Base-by-base conservation (phyloP, 2,888 invertebrate genomes). In the Neoaliturus tenellus region DNA sequence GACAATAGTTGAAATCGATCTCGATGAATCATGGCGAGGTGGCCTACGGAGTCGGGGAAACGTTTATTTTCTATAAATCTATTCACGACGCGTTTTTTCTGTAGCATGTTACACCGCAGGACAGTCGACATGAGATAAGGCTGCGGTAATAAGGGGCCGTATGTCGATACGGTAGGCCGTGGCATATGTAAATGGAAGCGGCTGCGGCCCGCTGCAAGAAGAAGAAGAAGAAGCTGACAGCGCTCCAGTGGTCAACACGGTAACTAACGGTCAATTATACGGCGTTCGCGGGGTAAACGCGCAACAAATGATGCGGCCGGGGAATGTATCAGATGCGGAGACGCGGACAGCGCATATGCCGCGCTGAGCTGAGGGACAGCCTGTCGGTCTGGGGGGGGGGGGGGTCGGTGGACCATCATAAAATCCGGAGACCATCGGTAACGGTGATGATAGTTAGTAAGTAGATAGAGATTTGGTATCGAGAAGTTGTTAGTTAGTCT, bases 191-290 rank as follows among this genome's bases (percentile, higher is more conserved):
- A 81, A 81, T 81, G 62, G 81, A 39, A 44, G 51, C 69, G 35
- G 80, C 80, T 33, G 80, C 80, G 17, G 41, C 62, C 67, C 62
- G 48, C 67, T 44, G 67, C 55, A 80, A 80, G 58, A 81, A 81
- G 80, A 80, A 80, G 81, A 80, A 80, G 80, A 80, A 71, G 44
- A 81, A 48, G 71, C 69, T 71, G 71, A 48, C 81, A 81, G 81
- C 81, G 81, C 81, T 81, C 81, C 81, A 51, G 71, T 71, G 71
- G 81, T 71, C 81, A 81, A 67, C 51, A 71, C 81, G 51, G 48
- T 81, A 81, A 81, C 81, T 81, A 81, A 81, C 81, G 69, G 81
- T 81, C 81, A 81, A 81, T 81, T 81, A 81, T 81, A 69, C 71
- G 51, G 71, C 69, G 28, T 71, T 44, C 69, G 33, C 81, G 48